Evolutionary conservation across 2,888 invertebrate species (phyloP).

Genomic region (Euplagia quadripunctaria): DNA sequence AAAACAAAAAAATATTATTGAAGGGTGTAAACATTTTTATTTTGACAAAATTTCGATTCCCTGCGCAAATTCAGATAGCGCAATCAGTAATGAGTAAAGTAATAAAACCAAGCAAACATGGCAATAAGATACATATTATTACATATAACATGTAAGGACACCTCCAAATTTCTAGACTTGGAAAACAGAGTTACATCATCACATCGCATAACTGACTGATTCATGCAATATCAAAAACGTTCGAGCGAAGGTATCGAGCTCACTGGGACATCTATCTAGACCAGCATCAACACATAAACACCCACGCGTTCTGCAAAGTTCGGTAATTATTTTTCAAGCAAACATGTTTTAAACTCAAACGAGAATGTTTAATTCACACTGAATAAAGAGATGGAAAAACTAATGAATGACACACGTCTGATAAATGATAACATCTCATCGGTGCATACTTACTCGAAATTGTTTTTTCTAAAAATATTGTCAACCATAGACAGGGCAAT

Average conservation of each 20-base stretch:
- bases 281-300: conserved; percentile 27
- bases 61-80: conserved; percentile 22
- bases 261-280: conserved; percentile 52
- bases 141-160: conserved; percentile 55
- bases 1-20: neutral
- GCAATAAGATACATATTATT: conserved; percentile 25
- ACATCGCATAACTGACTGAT: conserved; percentile 63
- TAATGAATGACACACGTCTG: conserved; percentile 65
- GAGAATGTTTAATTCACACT: conserved; percentile 27
- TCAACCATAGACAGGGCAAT: conserved; percentile 57
- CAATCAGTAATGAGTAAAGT: conserved; percentile 15
- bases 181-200: conserved; percentile 66
- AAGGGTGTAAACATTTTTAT: neutral
- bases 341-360: conserved; percentile 14
- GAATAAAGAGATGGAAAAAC: conserved; percentile 50
- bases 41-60: neutral
- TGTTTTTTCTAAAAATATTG: conserved; percentile 70
- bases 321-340: conserved; percentile 30
- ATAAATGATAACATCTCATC: conserved; percentile 67
- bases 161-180: conserved; percentile 59
- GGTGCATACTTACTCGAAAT: conserved; percentile 59
- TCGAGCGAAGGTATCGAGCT: conserved; percentile 48
- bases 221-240: conserved; percentile 63
- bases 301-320: conserved; percentile 34
- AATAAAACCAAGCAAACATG: conserved; percentile 21